Evolutionary conservation across 1,140 invertebrate genomes (phyloP).

Genomic region (Pseudachorutes palmiensis): DNA sequence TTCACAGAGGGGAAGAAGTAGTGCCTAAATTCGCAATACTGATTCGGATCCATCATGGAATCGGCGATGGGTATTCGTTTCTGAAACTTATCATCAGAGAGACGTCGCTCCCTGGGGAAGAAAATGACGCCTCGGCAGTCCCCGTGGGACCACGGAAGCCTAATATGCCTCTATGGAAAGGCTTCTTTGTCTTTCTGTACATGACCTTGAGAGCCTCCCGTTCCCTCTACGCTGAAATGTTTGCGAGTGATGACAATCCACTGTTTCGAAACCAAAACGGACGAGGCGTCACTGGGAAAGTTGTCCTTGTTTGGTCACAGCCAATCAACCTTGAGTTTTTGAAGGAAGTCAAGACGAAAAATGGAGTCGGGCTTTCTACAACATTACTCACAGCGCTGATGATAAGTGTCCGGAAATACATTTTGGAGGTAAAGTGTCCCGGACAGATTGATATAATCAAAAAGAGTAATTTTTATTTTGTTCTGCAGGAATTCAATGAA

Average conservation of each 20-base stretch:
- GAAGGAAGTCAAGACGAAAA: slow-evolving; percentile 22
- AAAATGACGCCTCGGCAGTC: slow-evolving; percentile 7
- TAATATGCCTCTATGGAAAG: slow-evolving; percentile 18
- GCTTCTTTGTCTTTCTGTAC: slow-evolving; percentile 25
- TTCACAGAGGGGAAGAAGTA: not conserved
- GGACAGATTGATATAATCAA: not conserved
- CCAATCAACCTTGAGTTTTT: slow-evolving; percentile 29
- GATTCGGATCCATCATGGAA: slow-evolving; percentile 33
- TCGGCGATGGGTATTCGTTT: slow-evolving; percentile 35
- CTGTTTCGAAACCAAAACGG: slow-evolving; percentile 23
- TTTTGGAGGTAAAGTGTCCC: slow-evolving; percentile 9
- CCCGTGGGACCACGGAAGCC: slow-evolving; percentile 1
- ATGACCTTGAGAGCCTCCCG: slow-evolving; percentile 24
- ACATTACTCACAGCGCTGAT: slow-evolving; percentile 24
- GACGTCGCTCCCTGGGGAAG: slow-evolving; percentile 23
- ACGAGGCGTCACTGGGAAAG: slow-evolving; percentile 16
- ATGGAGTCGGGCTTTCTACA: slow-evolving; percentile 28
- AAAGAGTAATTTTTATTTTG: not conserved
- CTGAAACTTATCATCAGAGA: slow-evolving; percentile 34
- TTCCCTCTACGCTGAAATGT: slow-evolving; percentile 27
- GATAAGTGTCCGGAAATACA: slow-evolving; percentile 21
- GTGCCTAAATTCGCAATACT: slow-evolving; percentile 25
- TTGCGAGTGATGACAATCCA: slow-evolving; percentile 23
- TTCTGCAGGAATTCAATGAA: slow-evolving; percentile 9
- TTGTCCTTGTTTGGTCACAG: slow-evolving; percentile 24